Evolutionary conservation across 2,797 vertebrate species (phyloP), one percentile per base, ranked within the genome.

Genomic region (Anas capensis): DNA sequence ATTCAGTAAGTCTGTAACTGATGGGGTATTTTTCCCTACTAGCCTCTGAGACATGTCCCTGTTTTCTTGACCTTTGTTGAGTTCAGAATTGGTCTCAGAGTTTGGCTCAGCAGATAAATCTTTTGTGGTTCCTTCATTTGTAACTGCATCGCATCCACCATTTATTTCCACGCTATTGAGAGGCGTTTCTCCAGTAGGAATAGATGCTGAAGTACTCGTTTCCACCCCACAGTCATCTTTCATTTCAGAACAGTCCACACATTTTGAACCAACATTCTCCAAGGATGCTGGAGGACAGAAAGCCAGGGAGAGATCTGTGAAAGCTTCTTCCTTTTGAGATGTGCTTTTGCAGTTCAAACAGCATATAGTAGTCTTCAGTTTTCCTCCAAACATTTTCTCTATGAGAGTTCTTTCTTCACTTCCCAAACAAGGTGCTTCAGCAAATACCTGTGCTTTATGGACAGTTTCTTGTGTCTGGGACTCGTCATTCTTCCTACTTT

Each of bases 301-400:
- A 96, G 99, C 99, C 89, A 99, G 97, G 23, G 99, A 99, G 31
- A 99, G 99, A 96, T 99, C 99, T 23, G 99, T 99, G 96, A 99
- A 99, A 66, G 99, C 98, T 97, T 99, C 99, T 90, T 99, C 99
- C 96, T 99, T 99, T 96, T 99, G 98, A 65, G 99, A 99, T 94
- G 98, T 98, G 86, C 99, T 98, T 97, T 98, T 98, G 96, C 99
- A 99, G 96, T 99, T 99, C 97, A 99, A 98, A 88, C 99, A 99
- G 94, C 98, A 98, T 91, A 99, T 99, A 54, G 98, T 98, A 46
- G 99, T 99, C 85, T 98, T 98, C 48, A 99, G 96, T 90, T 98
- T 99, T 40, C 99, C 99, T 60, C 99, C 99, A 94, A 99, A 99
- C 99, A 99, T 99, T 83, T 95, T 98, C 95, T 99, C 99, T 92